Evolutionary conservation across 2,888 invertebrate species (phyloP).

Genomic region (Orthosia cruda): DNA sequence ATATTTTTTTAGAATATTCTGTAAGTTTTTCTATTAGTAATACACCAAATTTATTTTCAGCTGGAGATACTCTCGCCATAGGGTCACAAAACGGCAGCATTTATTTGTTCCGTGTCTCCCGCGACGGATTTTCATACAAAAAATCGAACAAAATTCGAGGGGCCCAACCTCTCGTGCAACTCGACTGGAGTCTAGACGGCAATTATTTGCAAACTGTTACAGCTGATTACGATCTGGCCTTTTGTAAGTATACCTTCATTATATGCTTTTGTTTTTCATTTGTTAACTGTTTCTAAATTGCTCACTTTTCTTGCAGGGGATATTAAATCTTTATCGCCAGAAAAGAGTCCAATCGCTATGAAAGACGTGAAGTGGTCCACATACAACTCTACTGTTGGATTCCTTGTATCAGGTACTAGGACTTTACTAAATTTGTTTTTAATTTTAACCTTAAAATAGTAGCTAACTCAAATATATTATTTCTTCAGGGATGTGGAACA

Average conservation of each 20-base stretch:
- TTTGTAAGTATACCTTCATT: constrained; percentile 93
- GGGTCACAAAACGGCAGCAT: constrained; percentile 97
- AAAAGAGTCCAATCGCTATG: constrained; percentile 97
- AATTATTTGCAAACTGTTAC: constrained; percentile 97
- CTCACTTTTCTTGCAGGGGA: constrained; percentile 93
- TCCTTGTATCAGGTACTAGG: constrained; percentile 94
- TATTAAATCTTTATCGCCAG: constrained; percentile 96
- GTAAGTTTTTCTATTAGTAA: not conserved
- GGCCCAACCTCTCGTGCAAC: constrained; percentile 95
- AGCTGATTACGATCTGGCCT: constrained; percentile 97
- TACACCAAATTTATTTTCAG: constrained; percentile 88
- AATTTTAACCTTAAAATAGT: not conserved
- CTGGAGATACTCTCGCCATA: constrained; percentile 96
- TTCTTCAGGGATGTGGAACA: constrained; percentile 96
- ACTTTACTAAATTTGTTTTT: no score
- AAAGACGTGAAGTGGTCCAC: constrained; percentile 98
- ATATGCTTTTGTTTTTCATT: not conserved
- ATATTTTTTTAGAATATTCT: not conserved
- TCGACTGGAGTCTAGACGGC: constrained; percentile 98
- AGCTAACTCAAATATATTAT: no score
- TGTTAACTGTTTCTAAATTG: constrained; percentile 5
- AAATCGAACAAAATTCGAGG: constrained; percentile 97
- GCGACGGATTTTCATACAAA: constrained; percentile 97
- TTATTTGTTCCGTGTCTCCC: constrained; percentile 94
- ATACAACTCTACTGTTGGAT: constrained; percentile 97